A percentile compares a stretch with the other conserved stretches of the same genome.
Evolutionary conservation across 2,797 vertebrate species (phyloP).

Genomic region (Ispidina picta): DNA sequence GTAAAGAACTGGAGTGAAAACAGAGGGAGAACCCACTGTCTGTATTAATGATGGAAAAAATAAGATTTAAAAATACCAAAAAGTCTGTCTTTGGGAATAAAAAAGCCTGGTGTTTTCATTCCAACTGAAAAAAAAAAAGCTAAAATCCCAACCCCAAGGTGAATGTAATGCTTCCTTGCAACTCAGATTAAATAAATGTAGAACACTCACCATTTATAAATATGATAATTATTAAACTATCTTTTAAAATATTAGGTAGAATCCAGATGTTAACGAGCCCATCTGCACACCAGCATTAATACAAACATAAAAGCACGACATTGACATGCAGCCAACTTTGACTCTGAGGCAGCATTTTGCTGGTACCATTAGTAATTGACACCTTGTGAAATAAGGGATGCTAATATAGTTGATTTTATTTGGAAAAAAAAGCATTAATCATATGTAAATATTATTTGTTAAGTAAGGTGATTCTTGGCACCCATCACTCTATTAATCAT

Average conservation of each 20-base stretch:
- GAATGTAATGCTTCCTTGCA: not conserved
- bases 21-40: no score
- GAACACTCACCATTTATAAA: not conserved
- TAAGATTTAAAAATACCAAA: not conserved
- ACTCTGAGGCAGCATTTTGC: conserved; percentile 9
- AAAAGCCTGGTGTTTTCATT: not conserved
- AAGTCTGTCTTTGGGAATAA: not conserved
- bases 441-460: conserved; percentile 54
- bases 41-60: not conserved
- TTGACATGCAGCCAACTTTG: not conserved
- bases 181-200: not conserved
- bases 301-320: not conserved
- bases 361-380: conserved; percentile 44
- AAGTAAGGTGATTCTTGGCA: conserved; percentile 54
- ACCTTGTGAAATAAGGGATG: conserved; percentile 58
- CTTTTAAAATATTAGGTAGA: not conserved
- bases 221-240: not conserved
- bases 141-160: not conserved
- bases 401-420: conserved; percentile 39
- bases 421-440: not conserved
- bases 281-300: not conserved
- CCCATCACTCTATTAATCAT: conserved; percentile 57
- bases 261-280: not conserved
- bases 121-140: not conserved
- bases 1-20: rapidly evolving